Evolutionary conservation across 2,113 vertebrate genomes (phyloP), one percentile per base, ranked within the genome.

Genomic region (Coturnix japonica): DNA sequence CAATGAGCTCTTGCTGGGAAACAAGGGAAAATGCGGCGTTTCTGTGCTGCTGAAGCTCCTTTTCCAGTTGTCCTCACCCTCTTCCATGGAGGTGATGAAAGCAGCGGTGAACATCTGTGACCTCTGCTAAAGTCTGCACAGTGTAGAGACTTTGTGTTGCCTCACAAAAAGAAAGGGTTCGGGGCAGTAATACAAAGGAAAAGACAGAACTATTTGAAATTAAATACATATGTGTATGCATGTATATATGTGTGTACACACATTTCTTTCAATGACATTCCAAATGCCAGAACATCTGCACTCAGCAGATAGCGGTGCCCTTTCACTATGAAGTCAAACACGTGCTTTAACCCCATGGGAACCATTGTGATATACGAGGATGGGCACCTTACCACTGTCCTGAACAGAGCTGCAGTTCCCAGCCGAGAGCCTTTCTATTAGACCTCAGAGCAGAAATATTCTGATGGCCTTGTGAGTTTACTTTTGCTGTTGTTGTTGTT

Each of bases 91-190:
- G 64, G 73, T 61, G 53, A 35, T 1, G 0, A 20, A 72, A 81
- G 43, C 4, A 9, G 11, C 44, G 31, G 43, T 0, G 2, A 51
- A n/a, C 14, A 6, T 22, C 43, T 33, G 13, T 1, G 5, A 28
- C 19, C 25, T 75, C 35, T 31, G 5, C 7, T 12, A 8, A 1
- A 3, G 23, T 21, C 47, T 47, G 30, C 20, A 21, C 23, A 66
- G 35, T 0, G 0, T 6, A 18, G 26, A 64, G 22, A 13, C 7
- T n/a, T n/a, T 6, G 28, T n/a, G 3, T 13, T 76, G 25, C 8
- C 7, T 76, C 75, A 5, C 30, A 7, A 19, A 22, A 66, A 86
- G 49, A 79, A 80, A 57, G 6, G 9, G 37, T 1, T 6, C 8
- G 26, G 44, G 59, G 33, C 4, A 75, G 35, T 54, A 93, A 30